A percentile compares a stretch with the other conserved stretches of the same genome.
Evolutionary conservation across 64 coral and sea anemone genomes (phyloP).

Genomic region (Trachythela sp.): DNA sequence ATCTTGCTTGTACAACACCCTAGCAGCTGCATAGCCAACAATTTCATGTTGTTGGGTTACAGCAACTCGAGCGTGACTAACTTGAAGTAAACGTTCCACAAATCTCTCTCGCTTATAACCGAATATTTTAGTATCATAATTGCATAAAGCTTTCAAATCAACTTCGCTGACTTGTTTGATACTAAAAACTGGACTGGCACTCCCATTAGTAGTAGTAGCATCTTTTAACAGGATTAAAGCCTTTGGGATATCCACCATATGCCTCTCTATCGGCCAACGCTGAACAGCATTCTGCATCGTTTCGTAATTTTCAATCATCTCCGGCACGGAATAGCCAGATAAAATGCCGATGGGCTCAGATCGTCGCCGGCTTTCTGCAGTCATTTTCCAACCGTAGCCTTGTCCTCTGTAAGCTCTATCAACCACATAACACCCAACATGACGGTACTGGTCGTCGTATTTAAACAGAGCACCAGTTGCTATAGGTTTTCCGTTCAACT

Average conservation of each 20-base stretch:
- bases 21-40: slow-evolving; percentile 27
- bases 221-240: not conserved
- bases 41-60: slow-evolving; percentile 11
- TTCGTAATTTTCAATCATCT: not conserved
- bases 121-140: slow-evolving; percentile 33
- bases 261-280: not conserved
- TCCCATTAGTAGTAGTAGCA: not conserved
- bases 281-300: not conserved
- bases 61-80: slow-evolving; percentile 22
- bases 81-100: slow-evolving; percentile 13
- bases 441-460: not conserved
- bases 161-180: not conserved
- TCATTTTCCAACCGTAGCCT: not conserved
- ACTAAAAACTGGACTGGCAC: not conserved
- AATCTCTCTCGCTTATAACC: slow-evolving; percentile 33
- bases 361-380: not conserved
- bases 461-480: not conserved
- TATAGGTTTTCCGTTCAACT: slow-evolving; percentile 23
- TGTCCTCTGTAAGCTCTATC: not conserved
- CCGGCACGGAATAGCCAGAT: not conserved
- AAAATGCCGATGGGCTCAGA: not conserved
- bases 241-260: not conserved
- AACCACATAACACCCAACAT: not conserved
- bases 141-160: not conserved
- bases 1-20: slow-evolving; percentile 21